A percentile compares a stretch with the other conserved stretches of the same genome.
phyloP scores from a whole-genome alignment of 1,140 invertebrate genomes.

The Neoseiulus cucumeris region DNA sequence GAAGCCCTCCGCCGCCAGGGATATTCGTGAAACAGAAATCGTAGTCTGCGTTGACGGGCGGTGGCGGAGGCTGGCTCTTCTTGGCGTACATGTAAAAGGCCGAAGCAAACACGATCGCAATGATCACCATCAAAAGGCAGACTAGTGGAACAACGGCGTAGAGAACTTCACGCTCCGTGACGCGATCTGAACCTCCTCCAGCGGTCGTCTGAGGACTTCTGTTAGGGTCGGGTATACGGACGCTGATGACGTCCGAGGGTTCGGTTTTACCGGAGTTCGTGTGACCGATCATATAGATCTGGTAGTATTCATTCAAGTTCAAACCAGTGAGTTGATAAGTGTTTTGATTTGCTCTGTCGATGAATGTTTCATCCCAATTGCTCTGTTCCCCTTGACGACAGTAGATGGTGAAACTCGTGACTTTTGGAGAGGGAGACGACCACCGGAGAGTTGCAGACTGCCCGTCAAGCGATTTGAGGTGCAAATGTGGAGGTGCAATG shows the following conservation, averaged over 20 bases:
- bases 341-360: not conserved
- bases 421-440: not conserved
- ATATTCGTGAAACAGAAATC: constrained; percentile 8
- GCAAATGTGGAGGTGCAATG: not conserved
- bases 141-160: not conserved
- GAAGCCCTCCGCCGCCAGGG: not conserved
- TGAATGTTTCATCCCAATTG: not conserved
- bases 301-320: constrained; percentile 9
- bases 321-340: not conserved
- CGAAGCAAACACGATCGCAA: not conserved
- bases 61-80: not conserved
- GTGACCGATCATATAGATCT: not conserved
- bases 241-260: not conserved
- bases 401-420: not conserved
- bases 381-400: constrained; percentile 2
- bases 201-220: not conserved
- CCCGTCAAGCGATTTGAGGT: not conserved
- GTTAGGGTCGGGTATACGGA: constrained; percentile 1
- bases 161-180: not conserved
- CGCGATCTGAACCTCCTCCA: not conserved
- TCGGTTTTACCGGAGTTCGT: constrained; percentile 4
- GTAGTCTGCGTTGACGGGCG: constrained; percentile 1
- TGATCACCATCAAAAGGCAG: not conserved
- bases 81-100: constrained; percentile 1
- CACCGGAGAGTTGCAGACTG: not conserved